Base-by-base conservation (phyloP, 2,888 invertebrate genomes). In the Trichopoda pennipes region DNA sequence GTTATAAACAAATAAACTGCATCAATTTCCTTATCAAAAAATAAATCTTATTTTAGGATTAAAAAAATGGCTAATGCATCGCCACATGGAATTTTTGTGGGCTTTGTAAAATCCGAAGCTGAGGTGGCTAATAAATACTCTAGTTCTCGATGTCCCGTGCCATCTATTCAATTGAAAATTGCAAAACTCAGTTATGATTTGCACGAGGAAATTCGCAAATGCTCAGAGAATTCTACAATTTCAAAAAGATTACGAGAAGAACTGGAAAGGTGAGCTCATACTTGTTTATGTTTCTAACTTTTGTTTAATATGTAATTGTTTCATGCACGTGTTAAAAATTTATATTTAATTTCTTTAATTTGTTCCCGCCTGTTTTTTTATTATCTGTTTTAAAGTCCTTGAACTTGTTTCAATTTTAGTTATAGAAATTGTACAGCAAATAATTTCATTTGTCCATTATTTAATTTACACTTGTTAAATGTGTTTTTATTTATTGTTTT, bases 151-250 rank as follows among this genome's bases (percentile, higher is more conserved):
- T 85, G 78, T 61, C 80, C 82, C 17, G 84, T 84, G 17, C 85
- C 85, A 23, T 84, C 84, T 8, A 73, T 86, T 42, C 85, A 86
- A 35, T 70, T 85, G 1, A 90, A 88, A 85, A 87, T 90, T 35
- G 86, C 87, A 16, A 90, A 88, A 84, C 85, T 90, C 3, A 89
- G 88, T 81, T 88, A 88, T 84, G 89, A 89, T 38, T 86, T 90
- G 23, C 87, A 91, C 53, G 90, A 90, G 72, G 90, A 91, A 84
- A 90, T 90, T 70, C 90, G 90, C 70, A 87, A 87, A 56, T 89
- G 89, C 75, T 83, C 85, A 21, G 90, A 90, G 80, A 89, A 89
- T 32, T 88, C 88, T 14, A 84, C 86, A 44, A 85, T 91, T 66
- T 87, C 90, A 28, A 88, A 89, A 74, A 84, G 86, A 44, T 75